Base-by-base conservation (phyloP, 2,888 invertebrate genomes). In the Apotomis betuletana region DNA sequence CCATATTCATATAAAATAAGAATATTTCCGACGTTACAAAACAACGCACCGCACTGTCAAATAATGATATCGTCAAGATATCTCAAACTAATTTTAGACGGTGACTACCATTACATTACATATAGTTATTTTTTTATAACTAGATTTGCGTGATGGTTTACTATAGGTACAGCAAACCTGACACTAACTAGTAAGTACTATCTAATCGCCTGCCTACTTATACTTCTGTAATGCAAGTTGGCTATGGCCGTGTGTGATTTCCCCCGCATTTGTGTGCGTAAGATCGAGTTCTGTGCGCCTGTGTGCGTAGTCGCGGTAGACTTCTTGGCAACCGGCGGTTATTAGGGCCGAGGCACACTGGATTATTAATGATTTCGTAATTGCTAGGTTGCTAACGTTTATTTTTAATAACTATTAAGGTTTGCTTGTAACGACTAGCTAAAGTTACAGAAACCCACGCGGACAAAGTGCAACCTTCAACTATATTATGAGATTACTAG, bases 251-350 rank as follows among this genome's bases (percentile, higher is more conserved):
- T 51, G 55, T 69, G 82, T 84, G 87, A 85, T 87, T 87, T 89
- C 88, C 87, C 83, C 80, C 70, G 46, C 75, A 78, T 77, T 77
- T 81, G 86, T 80, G 83, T 78, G 79, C 73, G 78, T 83, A 83
- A 49, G 83, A 84, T 88, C 86, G 81, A 82, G 87, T 88, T 87
- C 84, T 79, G 78, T 70, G 76, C 73, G 72, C 76, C 77, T 77
- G 85, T 83, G 86, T 81, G 85, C 78, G 81, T 78, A 77, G 80
- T 79, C 82, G 82, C 80, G 84, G 85, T 82, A 89, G 89, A 89
- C 90, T 85, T 82, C 83, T 80, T 87, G 90, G 90, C 89, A 86
- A 85, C 89, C 81, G 81, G 80, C 81, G 80, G 78, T 77, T 38
- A 60, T 79, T 77, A 81, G 73, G 83, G 70, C 75, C 67, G 51